phyloP scores from a whole-genome alignment of 2,113 vertebrate genomes.

The Chionomys nivalis region DNA sequence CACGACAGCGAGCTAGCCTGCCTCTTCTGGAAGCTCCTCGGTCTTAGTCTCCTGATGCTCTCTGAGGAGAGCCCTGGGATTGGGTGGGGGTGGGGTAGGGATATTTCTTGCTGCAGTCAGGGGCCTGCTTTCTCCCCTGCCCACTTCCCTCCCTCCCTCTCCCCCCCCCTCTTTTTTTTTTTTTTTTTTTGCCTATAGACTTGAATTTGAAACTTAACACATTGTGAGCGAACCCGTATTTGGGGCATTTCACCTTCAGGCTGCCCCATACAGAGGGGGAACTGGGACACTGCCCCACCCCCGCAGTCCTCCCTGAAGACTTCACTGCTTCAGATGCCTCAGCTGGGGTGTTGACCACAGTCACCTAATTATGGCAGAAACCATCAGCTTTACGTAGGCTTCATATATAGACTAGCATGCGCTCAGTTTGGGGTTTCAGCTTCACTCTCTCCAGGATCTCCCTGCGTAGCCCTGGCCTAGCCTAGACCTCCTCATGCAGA shows the following conservation, averaged over 20 bases:
- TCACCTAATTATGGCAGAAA: not conserved
- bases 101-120: not conserved
- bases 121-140: not conserved
- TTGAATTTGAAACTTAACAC: too few relatives aligned
- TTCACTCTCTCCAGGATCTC: not conserved
- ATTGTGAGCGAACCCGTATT: not conserved
- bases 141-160: too few relatives aligned
- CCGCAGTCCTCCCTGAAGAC: not conserved
- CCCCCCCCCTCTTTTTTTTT: too few relatives aligned
- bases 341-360: not conserved
- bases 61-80: not conserved
- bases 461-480: not conserved
- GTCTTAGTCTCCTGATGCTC: not conserved
- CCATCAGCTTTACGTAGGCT: not conserved
- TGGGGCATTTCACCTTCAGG: not conserved
- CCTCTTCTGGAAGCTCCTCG: rapidly evolving
- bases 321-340: not conserved
- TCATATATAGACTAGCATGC: not conserved
- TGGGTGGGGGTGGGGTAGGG: not conserved
- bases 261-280: not conserved
- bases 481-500: not conserved
- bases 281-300: not conserved
- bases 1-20: rapidly evolving
- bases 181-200: too few relatives aligned
- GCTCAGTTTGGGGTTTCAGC: not conserved